phyloP scores from a whole-genome alignment of 2,888 invertebrate genomes.

The Pecten maximus region DNA sequence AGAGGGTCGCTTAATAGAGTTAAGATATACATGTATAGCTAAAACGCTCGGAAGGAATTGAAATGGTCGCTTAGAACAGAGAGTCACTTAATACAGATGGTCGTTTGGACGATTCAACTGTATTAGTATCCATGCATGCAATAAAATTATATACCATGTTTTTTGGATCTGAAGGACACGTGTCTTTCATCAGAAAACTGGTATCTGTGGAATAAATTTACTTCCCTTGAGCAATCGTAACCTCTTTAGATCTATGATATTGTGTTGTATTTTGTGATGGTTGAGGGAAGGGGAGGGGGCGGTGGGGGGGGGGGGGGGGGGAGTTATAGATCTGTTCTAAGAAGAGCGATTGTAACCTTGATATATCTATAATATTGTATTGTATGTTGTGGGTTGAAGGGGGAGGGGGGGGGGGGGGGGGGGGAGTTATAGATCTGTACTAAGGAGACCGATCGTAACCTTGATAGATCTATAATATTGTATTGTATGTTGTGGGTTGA shows the following conservation, averaged over 20 bases:
- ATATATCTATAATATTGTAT: conserved; percentile 72
- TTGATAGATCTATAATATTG: conserved; percentile 70
- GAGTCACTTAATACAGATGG: too few species aligned
- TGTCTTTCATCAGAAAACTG: too few species aligned
- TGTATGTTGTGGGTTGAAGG: not conserved
- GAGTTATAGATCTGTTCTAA: not conserved
- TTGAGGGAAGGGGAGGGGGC: too few species aligned
- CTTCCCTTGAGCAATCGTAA: conserved; percentile 53
- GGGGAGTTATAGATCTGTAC: not conserved
- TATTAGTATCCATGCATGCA: too few species aligned
- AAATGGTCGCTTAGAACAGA: too few species aligned
- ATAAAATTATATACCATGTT: too few species aligned
- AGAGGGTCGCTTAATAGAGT: too few species aligned
- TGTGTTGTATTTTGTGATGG: conserved; percentile 56
- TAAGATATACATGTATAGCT: too few species aligned
- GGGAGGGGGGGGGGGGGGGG: not conserved
- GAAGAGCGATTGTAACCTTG: conserved; percentile 51
- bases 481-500: conserved; percentile 47
- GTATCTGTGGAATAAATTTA: too few species aligned
- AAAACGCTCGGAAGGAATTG: too few species aligned
- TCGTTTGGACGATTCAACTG: too few species aligned
- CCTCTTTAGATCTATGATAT: conserved; percentile 68
- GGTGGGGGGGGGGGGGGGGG: not conserved
- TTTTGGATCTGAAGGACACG: too few species aligned
- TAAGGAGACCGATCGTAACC: conserved; percentile 50